phyloP scores from a whole-genome alignment of 2,113 vertebrate species.

The Xyrauchen texanus region DNA sequence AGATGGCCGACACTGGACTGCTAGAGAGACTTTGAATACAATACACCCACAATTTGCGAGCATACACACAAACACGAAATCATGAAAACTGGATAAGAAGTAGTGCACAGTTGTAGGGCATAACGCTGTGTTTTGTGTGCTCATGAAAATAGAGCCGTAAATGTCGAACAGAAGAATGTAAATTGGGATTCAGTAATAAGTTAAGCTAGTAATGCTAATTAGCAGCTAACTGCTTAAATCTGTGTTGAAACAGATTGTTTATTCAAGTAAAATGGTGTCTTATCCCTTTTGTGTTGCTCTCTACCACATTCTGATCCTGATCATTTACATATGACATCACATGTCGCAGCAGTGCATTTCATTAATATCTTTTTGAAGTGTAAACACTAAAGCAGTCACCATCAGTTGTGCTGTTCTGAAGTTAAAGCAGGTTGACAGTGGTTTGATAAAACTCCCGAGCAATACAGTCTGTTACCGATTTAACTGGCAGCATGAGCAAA shows the following conservation, averaged over 20 bases:
- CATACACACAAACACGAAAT: too few species aligned
- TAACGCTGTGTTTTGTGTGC: too few species aligned
- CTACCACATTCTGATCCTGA: background rate
- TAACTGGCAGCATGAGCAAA: conserved; percentile 33
- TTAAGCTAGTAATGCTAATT: conserved; percentile 11
- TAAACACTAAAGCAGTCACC: background rate
- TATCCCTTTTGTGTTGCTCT: too few species aligned
- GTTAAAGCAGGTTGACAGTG: conserved; percentile 18
- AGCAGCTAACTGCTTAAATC: conserved; percentile 6
- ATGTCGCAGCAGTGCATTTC: background rate
- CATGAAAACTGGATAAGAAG: too few species aligned
- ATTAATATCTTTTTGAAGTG: background rate
- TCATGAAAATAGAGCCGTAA: too few species aligned
- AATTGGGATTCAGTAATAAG: background rate
- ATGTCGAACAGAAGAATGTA: background rate
- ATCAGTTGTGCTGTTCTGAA: background rate
- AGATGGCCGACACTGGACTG: too few species aligned
- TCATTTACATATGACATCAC: background rate
- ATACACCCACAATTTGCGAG: too few species aligned
- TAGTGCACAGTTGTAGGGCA: too few species aligned
- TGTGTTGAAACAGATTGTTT: background rate
- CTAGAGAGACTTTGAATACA: too few species aligned
- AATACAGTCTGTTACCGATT: conserved; percentile 27
- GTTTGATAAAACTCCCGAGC: background rate
- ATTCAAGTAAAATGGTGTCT: background rate